Base-by-base conservation (phyloP, 92 coral and sea anemone genomes). In the Parazoanthus swiftii region DNA sequence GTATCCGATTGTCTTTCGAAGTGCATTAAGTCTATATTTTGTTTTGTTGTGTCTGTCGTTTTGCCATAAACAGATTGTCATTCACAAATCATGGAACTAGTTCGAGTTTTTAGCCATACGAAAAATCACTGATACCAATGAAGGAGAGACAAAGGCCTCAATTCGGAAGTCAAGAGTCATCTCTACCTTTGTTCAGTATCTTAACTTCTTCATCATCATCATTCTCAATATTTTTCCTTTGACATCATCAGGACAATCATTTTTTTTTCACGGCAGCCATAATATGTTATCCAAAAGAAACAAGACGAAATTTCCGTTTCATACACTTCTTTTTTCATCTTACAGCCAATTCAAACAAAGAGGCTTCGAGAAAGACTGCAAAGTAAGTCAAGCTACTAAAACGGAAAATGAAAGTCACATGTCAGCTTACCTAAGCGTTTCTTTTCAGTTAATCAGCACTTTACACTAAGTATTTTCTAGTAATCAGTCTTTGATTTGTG, bases 321-420 rank as follows among this genome's bases (percentile, higher is more conserved):
- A 67, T 67, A 16, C 18, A 5, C 26, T 56, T 71, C 79, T 58
- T 37, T 72, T 11, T 67, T n/a, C 18, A 16, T 8, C 38, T 25
- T 65, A 39, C 18, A 39, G 43, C 8, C 58, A 43, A 66, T 21
- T 71, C 10, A 39, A 43, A 71, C 36, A 23, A 81, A 82, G 58
- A 56, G 33, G 25, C 11, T 82, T 67, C 58, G 63, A 82, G 76
- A 82, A 82, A 71, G 65, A 50, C 42, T 83, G n/a, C 46, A 44
- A 50, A 79, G 83, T 37, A 79, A 46, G 70, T 15, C 20, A 50
- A 35, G 16, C 13, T 43, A 46, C 86, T 68, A n/a, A 66, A 44
- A 66, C 51, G 35, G 86, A 81, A 81, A 21, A 37, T 35, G 10
- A 21, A 9, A 6, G 56, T 74, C 70, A 54, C 63, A 33, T 58